These are phyloP conservation scores for Gavia stellata DNA, from an alignment of 2,113 vertebrate species.

Conservation along the genomic window DNA sequence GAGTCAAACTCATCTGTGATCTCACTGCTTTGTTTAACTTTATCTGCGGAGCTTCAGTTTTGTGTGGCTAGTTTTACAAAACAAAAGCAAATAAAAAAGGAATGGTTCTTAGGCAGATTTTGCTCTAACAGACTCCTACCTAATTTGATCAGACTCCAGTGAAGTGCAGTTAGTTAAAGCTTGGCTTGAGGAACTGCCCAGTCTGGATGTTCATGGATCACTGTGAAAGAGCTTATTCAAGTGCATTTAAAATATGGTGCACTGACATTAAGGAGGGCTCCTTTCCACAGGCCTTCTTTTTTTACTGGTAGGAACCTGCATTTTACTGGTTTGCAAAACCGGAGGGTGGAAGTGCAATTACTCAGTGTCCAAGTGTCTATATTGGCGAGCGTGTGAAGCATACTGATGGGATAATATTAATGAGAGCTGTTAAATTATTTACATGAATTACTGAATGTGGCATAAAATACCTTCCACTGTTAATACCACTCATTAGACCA, in stretches of 20 bases:
- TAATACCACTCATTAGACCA: background rate
- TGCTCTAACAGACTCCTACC: background rate
- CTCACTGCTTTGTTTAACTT: background rate
- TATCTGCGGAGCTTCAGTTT: constrained; percentile 1
- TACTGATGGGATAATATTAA: constrained; percentile 8
- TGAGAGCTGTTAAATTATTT: constrained; percentile 36
- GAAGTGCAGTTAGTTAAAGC: background rate
- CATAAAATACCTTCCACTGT: background rate
- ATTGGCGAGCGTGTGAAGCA: background rate
- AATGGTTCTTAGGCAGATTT: background rate
- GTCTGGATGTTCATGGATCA: background rate
- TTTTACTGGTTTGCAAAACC: background rate
- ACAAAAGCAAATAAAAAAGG: background rate
- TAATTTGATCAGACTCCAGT: background rate
- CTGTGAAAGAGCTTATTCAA: background rate
- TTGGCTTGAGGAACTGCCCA: background rate
- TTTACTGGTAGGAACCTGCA: background rate
- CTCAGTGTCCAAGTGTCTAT: background rate
- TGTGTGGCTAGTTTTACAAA: background rate
- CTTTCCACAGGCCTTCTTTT: background rate
- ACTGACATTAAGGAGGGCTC: background rate
- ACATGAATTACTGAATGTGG: background rate
- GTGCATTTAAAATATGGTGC: background rate
- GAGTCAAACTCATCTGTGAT: background rate
- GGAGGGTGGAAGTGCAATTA: background rate